Percentiles rank a stretch among this genome's conserved stretches.
These are phyloP conservation scores for Camptogramma bilineatum DNA, from an alignment of 2,888 invertebrate genomes.

Conservation along the genomic window DNA sequence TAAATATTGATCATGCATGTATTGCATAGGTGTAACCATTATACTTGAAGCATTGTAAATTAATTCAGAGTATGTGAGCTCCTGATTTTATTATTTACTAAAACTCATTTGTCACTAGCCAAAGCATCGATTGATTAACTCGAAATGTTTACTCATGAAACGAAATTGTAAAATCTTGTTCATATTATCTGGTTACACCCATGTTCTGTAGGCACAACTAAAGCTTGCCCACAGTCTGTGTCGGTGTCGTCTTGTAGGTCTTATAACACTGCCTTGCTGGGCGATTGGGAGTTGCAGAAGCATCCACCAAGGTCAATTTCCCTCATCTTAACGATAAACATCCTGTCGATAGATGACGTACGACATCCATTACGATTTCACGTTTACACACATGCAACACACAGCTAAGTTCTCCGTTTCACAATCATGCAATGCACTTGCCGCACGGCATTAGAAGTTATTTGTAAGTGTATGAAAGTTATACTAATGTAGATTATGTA, in stretches of 20 bases:
- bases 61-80: not conserved
- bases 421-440: constrained; percentile 80
- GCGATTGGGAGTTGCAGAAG: constrained; percentile 72
- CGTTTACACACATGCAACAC: constrained; percentile 84
- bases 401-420: constrained; percentile 76
- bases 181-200: constrained; percentile 40
- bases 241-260: constrained; percentile 50
- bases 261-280: constrained; percentile 76
- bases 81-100: not conserved
- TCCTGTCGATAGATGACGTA: constrained; percentile 81
- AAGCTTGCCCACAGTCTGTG: constrained; percentile 52
- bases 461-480: constrained; percentile 55
- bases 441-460: constrained; percentile 52
- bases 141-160: not conserved
- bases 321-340: constrained; percentile 80
- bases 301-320: constrained; percentile 84
- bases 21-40: constrained; percentile 44
- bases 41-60: not conserved
- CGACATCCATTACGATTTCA: constrained; percentile 78
- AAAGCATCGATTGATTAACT: too few relatives aligned
- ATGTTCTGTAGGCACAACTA: constrained; percentile 41
- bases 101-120: too few relatives aligned
- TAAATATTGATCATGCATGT: constrained; percentile 58
- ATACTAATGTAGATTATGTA: constrained; percentile 70
- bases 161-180: not conserved